Evolutionary conservation across 2,797 vertebrate genomes (phyloP).

Genomic region (Chelon labrosus): DNA sequence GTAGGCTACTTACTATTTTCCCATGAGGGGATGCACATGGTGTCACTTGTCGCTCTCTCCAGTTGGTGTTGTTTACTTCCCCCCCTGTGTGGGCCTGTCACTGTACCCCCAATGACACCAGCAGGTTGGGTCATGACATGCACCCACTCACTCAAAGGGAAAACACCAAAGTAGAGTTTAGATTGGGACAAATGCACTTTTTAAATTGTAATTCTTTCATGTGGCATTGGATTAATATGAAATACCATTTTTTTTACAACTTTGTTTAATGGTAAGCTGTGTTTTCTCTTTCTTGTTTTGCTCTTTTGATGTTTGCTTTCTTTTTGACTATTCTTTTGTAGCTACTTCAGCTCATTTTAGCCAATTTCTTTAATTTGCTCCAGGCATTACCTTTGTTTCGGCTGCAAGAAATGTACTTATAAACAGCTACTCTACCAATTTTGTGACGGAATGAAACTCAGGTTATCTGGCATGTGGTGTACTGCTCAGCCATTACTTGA

Average conservation of each 20-base stretch:
- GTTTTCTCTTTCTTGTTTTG: background rate
- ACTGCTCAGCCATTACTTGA: no score
- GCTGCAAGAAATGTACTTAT: constrained; percentile 18
- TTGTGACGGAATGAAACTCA: background rate
- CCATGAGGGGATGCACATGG: constrained; percentile 17
- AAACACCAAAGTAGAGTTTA: background rate
- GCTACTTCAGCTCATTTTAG: background rate
- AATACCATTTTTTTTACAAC: background rate
- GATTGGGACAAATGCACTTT: background rate
- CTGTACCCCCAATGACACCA: constrained; percentile 46
- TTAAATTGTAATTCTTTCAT: background rate
- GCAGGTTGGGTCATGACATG: constrained; percentile 52
- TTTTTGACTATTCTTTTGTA: background rate
- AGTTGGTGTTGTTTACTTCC: constrained; percentile 19
- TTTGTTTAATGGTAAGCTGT: background rate
- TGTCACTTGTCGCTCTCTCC: constrained; percentile 34
- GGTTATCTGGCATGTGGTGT: background rate
- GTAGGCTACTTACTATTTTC: constrained; percentile 22
- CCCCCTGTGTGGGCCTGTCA: constrained; percentile 39
- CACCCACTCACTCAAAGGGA: constrained; percentile 14
- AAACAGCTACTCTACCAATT: background rate
- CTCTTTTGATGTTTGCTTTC: constrained; percentile 11
- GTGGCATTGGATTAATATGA: constrained; percentile 3
- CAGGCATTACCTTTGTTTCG: constrained; percentile 10
- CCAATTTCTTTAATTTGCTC: background rate